These are phyloP conservation scores for Halictus quadricinctus DNA, from an alignment of 2,888 invertebrate genomes.

Conservation along the genomic window DNA sequence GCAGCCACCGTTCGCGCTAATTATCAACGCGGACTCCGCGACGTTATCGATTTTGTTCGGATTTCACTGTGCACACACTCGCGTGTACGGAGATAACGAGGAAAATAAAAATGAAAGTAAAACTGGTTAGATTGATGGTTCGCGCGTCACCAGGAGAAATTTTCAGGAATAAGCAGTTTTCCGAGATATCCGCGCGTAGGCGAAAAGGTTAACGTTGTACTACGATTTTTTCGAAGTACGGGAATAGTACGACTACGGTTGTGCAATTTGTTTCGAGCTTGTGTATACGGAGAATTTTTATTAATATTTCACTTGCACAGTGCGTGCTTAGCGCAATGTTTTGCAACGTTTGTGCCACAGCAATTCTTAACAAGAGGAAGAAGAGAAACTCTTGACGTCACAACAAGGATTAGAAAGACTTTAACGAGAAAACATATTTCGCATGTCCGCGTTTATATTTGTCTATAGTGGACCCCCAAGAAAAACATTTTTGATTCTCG, in stretches of 20 bases:
- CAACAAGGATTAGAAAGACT: too few species aligned
- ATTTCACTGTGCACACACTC: background rate
- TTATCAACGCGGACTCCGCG: conserved; percentile 40
- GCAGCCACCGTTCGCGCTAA: conserved; percentile 44
- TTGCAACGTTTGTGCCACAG: too few species aligned
- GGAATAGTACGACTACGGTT: background rate
- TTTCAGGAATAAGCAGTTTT: background rate
- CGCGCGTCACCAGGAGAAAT: background rate
- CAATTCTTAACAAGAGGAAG: too few species aligned
- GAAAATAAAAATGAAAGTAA: conserved; percentile 32
- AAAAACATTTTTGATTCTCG: too few species aligned
- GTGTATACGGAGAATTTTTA: background rate
- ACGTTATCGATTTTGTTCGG: conserved; percentile 34
- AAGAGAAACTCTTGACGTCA: too few species aligned
- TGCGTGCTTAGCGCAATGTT: background rate
- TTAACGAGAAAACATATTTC: too few species aligned
- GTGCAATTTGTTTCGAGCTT: background rate
- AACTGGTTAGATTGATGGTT: conserved; percentile 14
- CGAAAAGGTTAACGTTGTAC: background rate
- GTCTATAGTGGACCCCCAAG: too few species aligned
- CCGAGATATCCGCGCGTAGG: background rate
- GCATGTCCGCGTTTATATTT: too few species aligned
- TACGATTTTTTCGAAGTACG: background rate
- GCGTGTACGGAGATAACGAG: background rate
- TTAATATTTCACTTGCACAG: background rate